These are phyloP conservation scores for Tachystola acroxantha DNA, from an alignment of 2,888 invertebrate genomes.

Conservation along the genomic window DNA sequence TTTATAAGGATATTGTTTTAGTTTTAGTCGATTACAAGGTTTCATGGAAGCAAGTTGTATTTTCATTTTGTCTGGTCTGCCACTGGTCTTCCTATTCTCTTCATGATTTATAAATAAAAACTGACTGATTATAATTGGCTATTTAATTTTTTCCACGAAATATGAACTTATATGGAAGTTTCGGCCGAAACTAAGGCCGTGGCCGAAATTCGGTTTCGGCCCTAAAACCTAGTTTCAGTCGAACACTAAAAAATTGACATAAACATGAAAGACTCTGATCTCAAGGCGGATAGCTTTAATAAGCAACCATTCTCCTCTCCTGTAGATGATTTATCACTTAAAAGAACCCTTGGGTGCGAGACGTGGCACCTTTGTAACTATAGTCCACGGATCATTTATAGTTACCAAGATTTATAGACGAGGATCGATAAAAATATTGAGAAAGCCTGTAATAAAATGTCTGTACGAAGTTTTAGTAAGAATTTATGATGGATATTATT, in stretches of 20 bases:
- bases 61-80: too few species aligned
- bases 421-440: constrained; percentile 57
- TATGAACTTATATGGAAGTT: too few species aligned
- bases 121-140: too few species aligned
- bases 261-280: constrained; percentile 21
- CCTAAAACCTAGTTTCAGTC: too few species aligned
- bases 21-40: too few species aligned
- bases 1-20: too few species aligned
- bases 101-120: too few species aligned
- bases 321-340: constrained; percentile 50
- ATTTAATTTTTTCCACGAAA: too few species aligned
- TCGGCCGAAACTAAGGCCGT: too few species aligned
- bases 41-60: too few species aligned
- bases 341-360: constrained; percentile 41
- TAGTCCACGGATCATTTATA: constrained; percentile 37
- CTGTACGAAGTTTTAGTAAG: constrained; percentile 30
- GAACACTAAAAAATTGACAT: constrained; percentile 22
- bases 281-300: constrained; percentile 38
- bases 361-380: constrained; percentile 45
- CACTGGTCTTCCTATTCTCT: too few species aligned
- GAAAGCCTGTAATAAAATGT: constrained; percentile 44
- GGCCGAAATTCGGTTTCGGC: too few species aligned
- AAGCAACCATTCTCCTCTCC: constrained; percentile 42
- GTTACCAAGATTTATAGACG: constrained; percentile 48
- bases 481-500: constrained; percentile 48